Evolutionary conservation across 2,113 vertebrate genomes (phyloP), one percentile per base, ranked within the genome.

Genomic region (Nematolebias whitei): DNA sequence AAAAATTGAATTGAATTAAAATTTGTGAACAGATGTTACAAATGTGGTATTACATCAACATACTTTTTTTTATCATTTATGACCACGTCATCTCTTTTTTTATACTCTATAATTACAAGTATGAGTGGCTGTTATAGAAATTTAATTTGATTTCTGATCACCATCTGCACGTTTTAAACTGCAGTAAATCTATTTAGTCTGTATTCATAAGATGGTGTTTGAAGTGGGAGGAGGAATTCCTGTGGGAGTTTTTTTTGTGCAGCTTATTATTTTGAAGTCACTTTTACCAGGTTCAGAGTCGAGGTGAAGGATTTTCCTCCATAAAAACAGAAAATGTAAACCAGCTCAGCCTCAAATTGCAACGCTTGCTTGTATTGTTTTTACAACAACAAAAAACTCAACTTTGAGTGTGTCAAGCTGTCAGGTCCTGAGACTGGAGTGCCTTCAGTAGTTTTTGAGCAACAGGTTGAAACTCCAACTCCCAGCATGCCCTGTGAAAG

Each of bases 381-480:
- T 14, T 35, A 44, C 38, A 39, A 49, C 29, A 48, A 49, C n/a
- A 29, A 15, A n/a, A 56, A 35, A 11, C 59, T 70, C 6, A 44
- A 12, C 19, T n/a, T 20, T 9, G 18, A 20, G 41, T 20, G 16
- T 14, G 43, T 78, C 62, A 74, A 24, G 20, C 50, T 78, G 68
- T 76, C 16, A 64, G 51, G 24, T 74, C 70, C n/a, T 71, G 81
- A 15, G 63, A 82, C 84, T 90, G 87, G 64, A 97, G 91, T 40
- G 87, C 92, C n/a, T 84, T 83, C 24, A 89, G 85, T 68, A 99
- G 94, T 50, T 94, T 95, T 77, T 92, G 85, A 50, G 95, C 96
- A 67, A 96, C 95, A 1, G 96, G 96, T 43, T 91, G 88, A 84
- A 99, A 99, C 67, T 98, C 94, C 16, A 78, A 82, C 89, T 99